These are phyloP conservation scores for Drosophila nannoptera DNA, from an alignment of 1,140 invertebrate genomes.

Conservation along the genomic window DNA sequence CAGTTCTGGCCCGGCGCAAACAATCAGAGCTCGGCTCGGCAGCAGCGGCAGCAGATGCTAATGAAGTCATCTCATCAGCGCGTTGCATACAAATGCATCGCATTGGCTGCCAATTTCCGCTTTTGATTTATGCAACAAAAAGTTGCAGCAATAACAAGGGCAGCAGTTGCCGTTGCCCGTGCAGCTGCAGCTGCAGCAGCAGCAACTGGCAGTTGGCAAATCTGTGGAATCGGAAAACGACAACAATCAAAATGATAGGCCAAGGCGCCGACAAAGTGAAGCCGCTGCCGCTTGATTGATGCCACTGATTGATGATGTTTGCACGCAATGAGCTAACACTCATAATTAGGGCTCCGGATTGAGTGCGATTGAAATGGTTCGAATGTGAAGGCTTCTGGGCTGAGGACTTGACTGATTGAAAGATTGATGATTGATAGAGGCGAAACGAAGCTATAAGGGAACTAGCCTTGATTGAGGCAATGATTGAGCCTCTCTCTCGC, in stretches of 20 bases:
- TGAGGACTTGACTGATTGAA: not conserved
- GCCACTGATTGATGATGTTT: conserved; percentile 30
- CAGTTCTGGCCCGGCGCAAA: conserved; percentile 37
- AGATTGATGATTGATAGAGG: not conserved
- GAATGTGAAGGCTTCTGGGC: too few species aligned
- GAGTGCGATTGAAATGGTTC: not conserved
- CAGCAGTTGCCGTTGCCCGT: not conserved
- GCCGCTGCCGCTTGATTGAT: conserved; percentile 12
- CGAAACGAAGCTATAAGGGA: too few species aligned
- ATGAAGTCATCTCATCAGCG: conserved; percentile 73
- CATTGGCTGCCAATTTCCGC: conserved; percentile 49
- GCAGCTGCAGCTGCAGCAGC: too few species aligned
- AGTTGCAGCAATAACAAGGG: not conserved
- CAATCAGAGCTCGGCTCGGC: conserved; percentile 54
- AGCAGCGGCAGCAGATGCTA: conserved; percentile 47
- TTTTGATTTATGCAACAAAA: conserved; percentile 61
- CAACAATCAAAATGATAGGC: conserved; percentile 20
- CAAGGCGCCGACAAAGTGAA: conserved; percentile 16
- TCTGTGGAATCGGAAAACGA: conserved; percentile 20
- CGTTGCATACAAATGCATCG: conserved; percentile 54
- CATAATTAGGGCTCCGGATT: conserved; percentile 17
- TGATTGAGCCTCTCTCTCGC: too few species aligned
- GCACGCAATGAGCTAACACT: not conserved
- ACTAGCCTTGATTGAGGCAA: not conserved
- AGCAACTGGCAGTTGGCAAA: conserved; percentile 13